Evolutionary conservation across 2,888 invertebrate genomes (phyloP).

Genomic region (Ephialtes manifestator): DNA sequence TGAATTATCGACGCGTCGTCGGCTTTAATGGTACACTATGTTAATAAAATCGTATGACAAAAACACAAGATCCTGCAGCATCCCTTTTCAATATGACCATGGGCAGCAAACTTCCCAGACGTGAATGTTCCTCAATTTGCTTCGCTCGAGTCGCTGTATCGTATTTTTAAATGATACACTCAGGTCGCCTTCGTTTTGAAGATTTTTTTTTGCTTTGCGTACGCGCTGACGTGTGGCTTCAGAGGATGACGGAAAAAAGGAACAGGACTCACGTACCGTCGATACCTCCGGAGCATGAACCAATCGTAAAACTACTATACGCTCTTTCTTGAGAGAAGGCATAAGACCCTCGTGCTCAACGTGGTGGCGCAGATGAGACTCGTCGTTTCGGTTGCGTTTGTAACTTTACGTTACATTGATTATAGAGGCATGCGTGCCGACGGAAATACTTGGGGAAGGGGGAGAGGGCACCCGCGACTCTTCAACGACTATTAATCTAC

Average conservation of each 20-base stretch:
- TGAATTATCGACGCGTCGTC: slow-evolving; percentile 67
- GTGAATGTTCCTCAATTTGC: slow-evolving; percentile 55
- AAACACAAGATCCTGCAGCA: neutral
- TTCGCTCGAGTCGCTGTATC: slow-evolving; percentile 58
- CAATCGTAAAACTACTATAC: slow-evolving; percentile 61
- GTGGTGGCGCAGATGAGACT: slow-evolving; percentile 12
- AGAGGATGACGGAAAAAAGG: slow-evolving; percentile 33
- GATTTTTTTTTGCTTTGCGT: slow-evolving; percentile 1
- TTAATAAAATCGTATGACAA: slow-evolving; percentile 51
- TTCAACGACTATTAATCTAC: slow-evolving; percentile 63
- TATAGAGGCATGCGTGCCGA: slow-evolving; percentile 64
- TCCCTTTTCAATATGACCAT: slow-evolving; percentile 5
- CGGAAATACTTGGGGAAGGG: slow-evolving; percentile 4
- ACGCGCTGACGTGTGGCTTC: slow-evolving; percentile 39
- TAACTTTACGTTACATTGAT: slow-evolving; percentile 70
- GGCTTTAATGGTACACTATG: slow-evolving; percentile 16
- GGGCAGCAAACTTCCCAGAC: neutral
- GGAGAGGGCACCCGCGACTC: slow-evolving; percentile 21
- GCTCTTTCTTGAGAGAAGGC: slow-evolving; percentile 28
- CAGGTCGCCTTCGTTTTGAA: slow-evolving; percentile 12
- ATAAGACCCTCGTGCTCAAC: neutral
- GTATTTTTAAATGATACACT: slow-evolving; percentile 63
- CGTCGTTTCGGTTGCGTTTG: slow-evolving; percentile 47
- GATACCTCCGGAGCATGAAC: slow-evolving; percentile 35
- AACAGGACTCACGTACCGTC: slow-evolving; percentile 35